Conservation (phyloP, 1,140 invertebrate species). For the Diabrotica virgifera region DNA sequence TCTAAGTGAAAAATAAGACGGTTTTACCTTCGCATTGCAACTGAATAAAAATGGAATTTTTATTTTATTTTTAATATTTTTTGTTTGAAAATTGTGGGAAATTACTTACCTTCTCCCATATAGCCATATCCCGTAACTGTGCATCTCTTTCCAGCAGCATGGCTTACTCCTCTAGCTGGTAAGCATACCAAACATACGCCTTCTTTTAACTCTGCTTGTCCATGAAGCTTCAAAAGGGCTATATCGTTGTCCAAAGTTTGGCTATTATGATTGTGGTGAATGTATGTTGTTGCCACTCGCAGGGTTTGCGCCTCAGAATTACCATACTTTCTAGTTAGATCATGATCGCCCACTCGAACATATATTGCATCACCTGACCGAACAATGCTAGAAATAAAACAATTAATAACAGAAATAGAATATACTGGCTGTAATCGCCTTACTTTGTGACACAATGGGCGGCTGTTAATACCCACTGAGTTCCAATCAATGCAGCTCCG, state of each 20-base stretch:
- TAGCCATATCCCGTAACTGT: slow-evolving; percentile 93
- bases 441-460: slow-evolving; percentile 95
- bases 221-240: slow-evolving; percentile 86
- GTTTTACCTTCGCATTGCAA: too few species aligned
- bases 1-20: too few species aligned
- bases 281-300: slow-evolving; percentile 87
- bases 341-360: slow-evolving; percentile 89
- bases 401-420: too few species aligned
- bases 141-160: slow-evolving; percentile 82
- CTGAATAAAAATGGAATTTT: too few species aligned
- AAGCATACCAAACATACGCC: slow-evolving; percentile 82
- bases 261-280: slow-evolving; percentile 95
- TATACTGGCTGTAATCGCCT: slow-evolving; percentile 36
- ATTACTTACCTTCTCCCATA: slow-evolving; percentile 80
- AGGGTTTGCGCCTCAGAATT: slow-evolving; percentile 86
- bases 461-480: slow-evolving; percentile 91
- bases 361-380: slow-evolving; percentile 87
- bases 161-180: slow-evolving; percentile 79
- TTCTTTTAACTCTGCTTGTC: slow-evolving; percentile 83
- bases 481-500: slow-evolving; percentile 90
- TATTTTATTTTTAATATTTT: too few species aligned
- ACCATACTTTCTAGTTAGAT: slow-evolving; percentile 81
- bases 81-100: background rate
- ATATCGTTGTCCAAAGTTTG: slow-evolving; percentile 90
- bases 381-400: slow-evolving; percentile 68